Percentiles rank a stretch among this genome's conserved stretches.
phyloP scores from a whole-genome alignment of 1,140 invertebrate genomes.

The Philotrypesis tridentata region DNA sequence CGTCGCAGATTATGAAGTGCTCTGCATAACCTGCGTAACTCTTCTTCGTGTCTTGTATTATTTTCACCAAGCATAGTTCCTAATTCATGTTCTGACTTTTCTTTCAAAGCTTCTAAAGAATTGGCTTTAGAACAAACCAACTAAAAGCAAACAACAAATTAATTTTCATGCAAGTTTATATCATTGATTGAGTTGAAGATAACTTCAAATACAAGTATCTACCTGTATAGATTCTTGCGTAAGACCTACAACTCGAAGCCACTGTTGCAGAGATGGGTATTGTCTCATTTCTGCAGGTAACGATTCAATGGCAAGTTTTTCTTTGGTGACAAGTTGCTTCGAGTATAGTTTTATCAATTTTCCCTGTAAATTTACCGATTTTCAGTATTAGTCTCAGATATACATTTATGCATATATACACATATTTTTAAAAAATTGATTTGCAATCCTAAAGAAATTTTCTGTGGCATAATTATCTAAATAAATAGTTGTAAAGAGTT shows the following conservation, averaged over 20 bases:
- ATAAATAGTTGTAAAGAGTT: no score
- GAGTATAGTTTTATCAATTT: conserved; percentile 96
- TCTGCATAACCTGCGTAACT: conserved; percentile 83
- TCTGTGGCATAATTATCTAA: no score
- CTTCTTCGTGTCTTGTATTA: conserved; percentile 82
- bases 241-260: conserved; percentile 92
- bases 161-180: not conserved
- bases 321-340: conserved; percentile 89
- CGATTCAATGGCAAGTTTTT: conserved; percentile 78
- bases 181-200: not conserved
- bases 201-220: conserved; percentile 48
- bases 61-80: conserved; percentile 80
- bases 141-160: conserved; percentile 63
- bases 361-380: conserved; percentile 78
- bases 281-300: conserved; percentile 77
- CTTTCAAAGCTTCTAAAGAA: conserved; percentile 86
- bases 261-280: conserved; percentile 87
- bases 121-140: conserved; percentile 76
- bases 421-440: no score
- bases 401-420: no score
- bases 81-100: conserved; percentile 89
- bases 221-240: conserved; percentile 82
- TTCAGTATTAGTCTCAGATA: not conserved
- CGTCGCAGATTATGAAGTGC: conserved; percentile 89
- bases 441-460: no score